phyloP scores from a whole-genome alignment of 2,797 vertebrate genomes.

The Onychomys torridus region DNA sequence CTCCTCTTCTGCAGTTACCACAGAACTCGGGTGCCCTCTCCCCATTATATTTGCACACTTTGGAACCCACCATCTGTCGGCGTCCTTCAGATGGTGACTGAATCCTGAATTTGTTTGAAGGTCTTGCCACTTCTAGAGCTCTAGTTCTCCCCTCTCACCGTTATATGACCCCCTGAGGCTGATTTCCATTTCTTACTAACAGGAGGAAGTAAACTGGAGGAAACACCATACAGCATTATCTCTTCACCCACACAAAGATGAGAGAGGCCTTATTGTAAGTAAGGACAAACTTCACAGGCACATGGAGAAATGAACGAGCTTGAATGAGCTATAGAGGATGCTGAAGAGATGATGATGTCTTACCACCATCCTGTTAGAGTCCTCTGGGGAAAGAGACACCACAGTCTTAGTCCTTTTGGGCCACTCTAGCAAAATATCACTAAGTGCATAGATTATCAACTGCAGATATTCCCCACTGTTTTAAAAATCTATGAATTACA shows the following conservation, averaged over 20 bases:
- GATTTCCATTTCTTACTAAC: slow-evolving; percentile 70
- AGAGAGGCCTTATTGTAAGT: not conserved
- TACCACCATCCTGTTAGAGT: not conserved
- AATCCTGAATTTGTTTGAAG: slow-evolving; percentile 74
- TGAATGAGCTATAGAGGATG: not conserved
- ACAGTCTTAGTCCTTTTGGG: not conserved
- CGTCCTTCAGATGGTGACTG: slow-evolving; percentile 72
- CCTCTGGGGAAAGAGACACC: not conserved
- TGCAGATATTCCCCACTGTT: not conserved
- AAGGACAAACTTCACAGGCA: slow-evolving; percentile 41
- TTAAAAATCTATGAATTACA: not conserved
- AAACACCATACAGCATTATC: slow-evolving; percentile 74
- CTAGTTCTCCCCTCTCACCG: slow-evolving; percentile 66
- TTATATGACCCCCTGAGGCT: slow-evolving; percentile 60
- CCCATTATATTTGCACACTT: slow-evolving; percentile 65
- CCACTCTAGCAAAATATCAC: not conserved
- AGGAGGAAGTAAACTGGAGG: slow-evolving; percentile 51
- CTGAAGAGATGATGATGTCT: not conserved
- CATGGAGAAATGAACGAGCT: not conserved
- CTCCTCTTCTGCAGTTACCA: slow-evolving; percentile 63
- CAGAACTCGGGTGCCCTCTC: slow-evolving; percentile 71
- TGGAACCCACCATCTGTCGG: slow-evolving; percentile 77
- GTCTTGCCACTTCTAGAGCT: slow-evolving; percentile 72
- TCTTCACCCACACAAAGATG: slow-evolving; percentile 31
- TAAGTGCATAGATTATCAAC: not conserved